Percentiles rank a stretch among this genome's conserved stretches.
Conservation (phyloP, 2,113 vertebrate species). For the Chamaetylas fuelleborni region DNA sequence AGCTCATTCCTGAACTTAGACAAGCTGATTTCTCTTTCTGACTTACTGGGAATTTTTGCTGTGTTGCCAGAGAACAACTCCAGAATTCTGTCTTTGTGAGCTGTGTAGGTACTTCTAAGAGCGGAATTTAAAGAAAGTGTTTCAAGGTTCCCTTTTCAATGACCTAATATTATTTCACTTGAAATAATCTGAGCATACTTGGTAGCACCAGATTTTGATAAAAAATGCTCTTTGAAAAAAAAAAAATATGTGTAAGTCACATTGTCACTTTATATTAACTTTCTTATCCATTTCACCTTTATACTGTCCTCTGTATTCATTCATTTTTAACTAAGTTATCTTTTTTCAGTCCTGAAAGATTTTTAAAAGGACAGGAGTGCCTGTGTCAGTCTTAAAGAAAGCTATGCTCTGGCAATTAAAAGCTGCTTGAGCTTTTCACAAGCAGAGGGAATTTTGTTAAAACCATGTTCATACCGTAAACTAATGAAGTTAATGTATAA, state of each 20-base stretch:
- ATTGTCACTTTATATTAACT: constrained; percentile 66
- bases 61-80: background rate
- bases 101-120: background rate
- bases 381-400: background rate
- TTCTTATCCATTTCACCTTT: constrained; percentile 53
- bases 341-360: constrained; percentile 43
- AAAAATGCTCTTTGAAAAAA: constrained; percentile 58
- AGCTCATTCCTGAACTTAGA: background rate
- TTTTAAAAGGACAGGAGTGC: constrained; percentile 17
- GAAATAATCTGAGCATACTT: constrained; percentile 10
- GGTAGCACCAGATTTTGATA: constrained; percentile 40
- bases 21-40: background rate
- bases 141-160: constrained; percentile 9
- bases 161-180: constrained; percentile 26
- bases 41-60: background rate
- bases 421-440: background rate
- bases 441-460: background rate
- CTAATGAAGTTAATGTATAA: background rate
- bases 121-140: background rate
- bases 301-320: constrained; percentile 46
- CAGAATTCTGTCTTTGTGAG: background rate
- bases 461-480: background rate
- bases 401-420: constrained; percentile 28
- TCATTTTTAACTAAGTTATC: constrained; percentile 55
- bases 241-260: constrained; percentile 41